These are phyloP conservation scores for Hirtodrosophila trivittata DNA, from an alignment of 2,888 invertebrate genomes.

Conservation along the genomic window DNA sequence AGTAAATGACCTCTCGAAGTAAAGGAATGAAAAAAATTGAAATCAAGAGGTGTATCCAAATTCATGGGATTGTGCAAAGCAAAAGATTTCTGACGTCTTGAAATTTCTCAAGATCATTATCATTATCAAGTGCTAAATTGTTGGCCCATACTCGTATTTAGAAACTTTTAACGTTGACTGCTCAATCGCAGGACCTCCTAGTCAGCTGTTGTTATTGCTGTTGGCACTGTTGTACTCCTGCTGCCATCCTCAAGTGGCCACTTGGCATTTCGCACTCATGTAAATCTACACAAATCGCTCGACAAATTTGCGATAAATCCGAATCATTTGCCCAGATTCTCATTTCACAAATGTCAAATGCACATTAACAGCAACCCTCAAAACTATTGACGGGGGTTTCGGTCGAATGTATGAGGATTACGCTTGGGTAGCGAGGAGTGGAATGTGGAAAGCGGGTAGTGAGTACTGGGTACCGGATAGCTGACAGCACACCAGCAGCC, in stretches of 20 bases:
- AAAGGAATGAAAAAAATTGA: too few species aligned
- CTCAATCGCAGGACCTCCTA: constrained; percentile 41
- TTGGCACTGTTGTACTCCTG: constrained; percentile 22
- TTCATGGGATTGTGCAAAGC: too few species aligned
- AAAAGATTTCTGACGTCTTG: too few species aligned
- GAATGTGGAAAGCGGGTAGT: constrained; percentile 15
- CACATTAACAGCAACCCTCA: constrained; percentile 69
- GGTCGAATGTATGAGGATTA: constrained; percentile 37
- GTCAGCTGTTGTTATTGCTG: constrained; percentile 12
- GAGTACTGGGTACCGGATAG: constrained; percentile 15
- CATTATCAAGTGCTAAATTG: too few species aligned
- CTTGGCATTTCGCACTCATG: constrained; percentile 77
- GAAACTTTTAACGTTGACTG: constrained; percentile 26
- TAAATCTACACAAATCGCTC: constrained; percentile 76
- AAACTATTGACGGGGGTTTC: constrained; percentile 60
- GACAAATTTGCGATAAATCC: constrained; percentile 77
- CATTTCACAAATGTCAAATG: constrained; percentile 77
- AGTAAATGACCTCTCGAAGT: too few species aligned
- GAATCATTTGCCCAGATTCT: constrained; percentile 78
- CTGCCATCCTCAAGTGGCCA: constrained; percentile 69
- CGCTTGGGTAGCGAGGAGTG: constrained; percentile 6
- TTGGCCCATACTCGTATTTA: too few species aligned
- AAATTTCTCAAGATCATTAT: too few species aligned
- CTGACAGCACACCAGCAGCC: constrained; percentile 45
- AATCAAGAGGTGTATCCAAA: too few species aligned